Conservation (phyloP, 2,797 vertebrate genomes). For the Nasua narica region DNA sequence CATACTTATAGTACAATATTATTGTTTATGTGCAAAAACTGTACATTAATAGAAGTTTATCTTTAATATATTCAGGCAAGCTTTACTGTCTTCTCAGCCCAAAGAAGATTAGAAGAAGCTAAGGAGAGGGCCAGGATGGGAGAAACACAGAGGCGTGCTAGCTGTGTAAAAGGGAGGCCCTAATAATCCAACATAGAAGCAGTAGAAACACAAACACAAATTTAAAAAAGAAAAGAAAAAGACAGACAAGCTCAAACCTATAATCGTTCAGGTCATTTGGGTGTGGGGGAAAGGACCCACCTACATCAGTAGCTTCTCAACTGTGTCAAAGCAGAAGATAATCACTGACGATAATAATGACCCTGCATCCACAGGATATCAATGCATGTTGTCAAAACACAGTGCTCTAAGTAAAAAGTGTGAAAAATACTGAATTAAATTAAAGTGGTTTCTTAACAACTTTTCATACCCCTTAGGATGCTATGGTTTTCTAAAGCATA, state of each 20-base stretch:
- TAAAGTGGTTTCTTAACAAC: neutral
- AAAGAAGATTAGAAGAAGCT: neutral
- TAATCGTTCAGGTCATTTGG: neutral
- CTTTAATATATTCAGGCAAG: conserved; percentile 4
- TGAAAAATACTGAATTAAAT: neutral
- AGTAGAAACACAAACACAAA: neutral
- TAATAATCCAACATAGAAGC: neutral
- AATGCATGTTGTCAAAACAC: neutral
- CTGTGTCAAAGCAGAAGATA: neutral
- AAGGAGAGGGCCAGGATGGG: neutral
- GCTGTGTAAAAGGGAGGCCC: neutral
- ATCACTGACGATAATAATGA: neutral
- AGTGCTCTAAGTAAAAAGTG: neutral
- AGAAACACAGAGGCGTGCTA: neutral
- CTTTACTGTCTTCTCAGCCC: neutral
- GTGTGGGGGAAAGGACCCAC: neutral
- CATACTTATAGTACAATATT: neutral
- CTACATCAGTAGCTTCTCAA: neutral
- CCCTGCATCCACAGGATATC: neutral
- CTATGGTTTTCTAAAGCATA: neutral
- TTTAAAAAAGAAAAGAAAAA: neutral
- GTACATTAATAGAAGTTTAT: neutral
- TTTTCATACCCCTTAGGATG: neutral
- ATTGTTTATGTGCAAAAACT: neutral
- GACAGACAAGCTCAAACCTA: neutral